Evolutionary conservation across 1,140 invertebrate species (phyloP).

Genomic region (Aphaenogaster rudis): DNA sequence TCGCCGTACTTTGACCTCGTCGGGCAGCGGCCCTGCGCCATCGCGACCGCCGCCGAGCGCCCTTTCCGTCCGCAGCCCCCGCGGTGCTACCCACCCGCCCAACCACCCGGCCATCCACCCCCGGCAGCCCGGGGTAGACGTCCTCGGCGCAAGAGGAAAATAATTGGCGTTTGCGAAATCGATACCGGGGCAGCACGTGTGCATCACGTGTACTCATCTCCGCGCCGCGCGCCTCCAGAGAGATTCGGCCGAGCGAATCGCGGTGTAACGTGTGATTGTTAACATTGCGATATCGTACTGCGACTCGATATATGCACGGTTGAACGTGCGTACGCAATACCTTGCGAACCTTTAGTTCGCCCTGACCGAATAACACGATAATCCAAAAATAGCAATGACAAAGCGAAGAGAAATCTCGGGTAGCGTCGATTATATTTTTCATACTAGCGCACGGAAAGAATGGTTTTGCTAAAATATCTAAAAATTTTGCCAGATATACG

Average conservation of each 20-base stretch:
- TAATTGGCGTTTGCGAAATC: constrained; percentile 71
- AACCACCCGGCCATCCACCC: neutral
- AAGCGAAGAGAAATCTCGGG: neutral
- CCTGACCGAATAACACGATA: neutral
- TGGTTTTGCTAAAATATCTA: too few relatives aligned
- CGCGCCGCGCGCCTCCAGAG: neutral
- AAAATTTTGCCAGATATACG: too few relatives aligned
- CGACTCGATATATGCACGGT: neutral
- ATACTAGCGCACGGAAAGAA: neutral
- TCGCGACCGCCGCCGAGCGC: constrained; percentile 6
- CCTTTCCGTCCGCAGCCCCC: constrained; percentile 21
- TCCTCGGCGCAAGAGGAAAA: constrained; percentile 68
- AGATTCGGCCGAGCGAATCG: constrained; percentile 43
- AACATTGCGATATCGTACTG: neutral
- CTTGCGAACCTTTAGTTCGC: neutral
- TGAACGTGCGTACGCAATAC: neutral
- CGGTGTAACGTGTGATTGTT: neutral
- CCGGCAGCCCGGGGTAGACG: constrained; percentile 57
- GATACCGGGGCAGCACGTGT: constrained; percentile 61
- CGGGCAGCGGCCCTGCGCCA: constrained; percentile 29
- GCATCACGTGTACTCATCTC: constrained; percentile 16
- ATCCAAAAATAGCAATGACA: neutral
- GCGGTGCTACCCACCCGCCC: neutral
- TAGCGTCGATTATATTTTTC: neutral
- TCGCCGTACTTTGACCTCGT: constrained; percentile 54